A percentile compares a stretch with the other conserved stretches of the same genome.
Evolutionary conservation across 1,140 invertebrate genomes (phyloP).

Genomic region (Aphaenogaster ashmeadi): DNA sequence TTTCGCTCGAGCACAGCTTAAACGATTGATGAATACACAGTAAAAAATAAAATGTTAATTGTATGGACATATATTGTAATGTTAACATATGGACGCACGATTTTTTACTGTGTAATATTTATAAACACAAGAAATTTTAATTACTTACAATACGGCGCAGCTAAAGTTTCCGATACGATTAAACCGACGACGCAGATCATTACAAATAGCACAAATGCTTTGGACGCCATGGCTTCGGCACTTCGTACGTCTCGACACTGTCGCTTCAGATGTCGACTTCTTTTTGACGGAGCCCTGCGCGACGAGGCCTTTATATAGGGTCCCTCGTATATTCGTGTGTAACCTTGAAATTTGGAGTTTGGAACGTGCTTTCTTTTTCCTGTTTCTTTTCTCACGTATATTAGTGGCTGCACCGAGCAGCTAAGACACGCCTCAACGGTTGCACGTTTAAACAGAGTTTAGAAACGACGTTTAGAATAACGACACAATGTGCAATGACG

Average conservation of each 20-base stretch:
- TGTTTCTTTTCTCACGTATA: background rate
- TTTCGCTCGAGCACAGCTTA: background rate
- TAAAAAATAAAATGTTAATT: too few relatives aligned
- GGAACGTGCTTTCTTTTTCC: background rate
- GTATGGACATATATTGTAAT: too few relatives aligned
- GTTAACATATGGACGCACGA: too few relatives aligned
- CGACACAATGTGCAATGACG: background rate
- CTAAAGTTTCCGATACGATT: background rate
- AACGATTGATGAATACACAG: background rate
- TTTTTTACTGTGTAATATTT: background rate
- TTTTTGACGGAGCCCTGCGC: background rate
- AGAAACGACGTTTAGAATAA: background rate
- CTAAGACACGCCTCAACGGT: background rate
- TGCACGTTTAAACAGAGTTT: background rate
- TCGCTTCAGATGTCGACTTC: background rate
- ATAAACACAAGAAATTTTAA: background rate
- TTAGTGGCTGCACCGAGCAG: background rate
- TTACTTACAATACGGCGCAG: background rate
- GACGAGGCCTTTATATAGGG: conserved; percentile 8
- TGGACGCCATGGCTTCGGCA: background rate
- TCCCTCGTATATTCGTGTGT: background rate
- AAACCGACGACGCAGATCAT: background rate
- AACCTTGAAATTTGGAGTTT: background rate
- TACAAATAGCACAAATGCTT: background rate
- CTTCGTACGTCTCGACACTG: background rate